A percentile compares a stretch with the other conserved stretches of the same genome.
These are phyloP conservation scores for Hermetia illucens DNA, from an alignment of 1,140 invertebrate genomes.

Conservation along the genomic window DNA sequence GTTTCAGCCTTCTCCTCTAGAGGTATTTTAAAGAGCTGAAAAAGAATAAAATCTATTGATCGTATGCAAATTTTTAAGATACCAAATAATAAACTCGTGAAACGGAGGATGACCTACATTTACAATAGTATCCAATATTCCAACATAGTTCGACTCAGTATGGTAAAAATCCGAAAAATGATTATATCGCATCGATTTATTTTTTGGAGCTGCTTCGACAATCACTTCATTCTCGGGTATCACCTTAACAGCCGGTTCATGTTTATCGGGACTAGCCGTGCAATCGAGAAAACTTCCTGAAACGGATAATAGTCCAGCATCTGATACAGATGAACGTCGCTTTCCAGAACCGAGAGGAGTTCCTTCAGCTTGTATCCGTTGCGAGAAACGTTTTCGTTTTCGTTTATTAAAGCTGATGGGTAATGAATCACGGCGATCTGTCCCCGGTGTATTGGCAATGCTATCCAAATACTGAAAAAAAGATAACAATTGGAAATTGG, in stretches of 20 bases:
- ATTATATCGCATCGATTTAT: slow-evolving; percentile 53
- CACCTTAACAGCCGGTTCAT: slow-evolving; percentile 13
- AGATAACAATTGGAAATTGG: neutral
- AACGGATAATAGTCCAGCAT: slow-evolving; percentile 66
- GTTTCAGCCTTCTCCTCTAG: slow-evolving; percentile 68
- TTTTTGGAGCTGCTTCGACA: slow-evolving; percentile 34
- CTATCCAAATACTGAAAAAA: slow-evolving; percentile 24
- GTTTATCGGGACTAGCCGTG: slow-evolving; percentile 58
- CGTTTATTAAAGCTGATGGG: slow-evolving; percentile 33
- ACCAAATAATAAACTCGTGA: slow-evolving; percentile 9
- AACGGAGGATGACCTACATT: slow-evolving; percentile 39
- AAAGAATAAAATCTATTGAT: slow-evolving; percentile 5
- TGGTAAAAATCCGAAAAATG: slow-evolving; percentile 86
- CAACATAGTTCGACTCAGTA: slow-evolving; percentile 95
- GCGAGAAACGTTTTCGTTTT: slow-evolving; percentile 55
- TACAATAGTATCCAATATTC: slow-evolving; percentile 83
- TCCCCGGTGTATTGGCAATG: slow-evolving; percentile 26
- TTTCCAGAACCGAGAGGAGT: slow-evolving; percentile 36
- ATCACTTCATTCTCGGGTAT: slow-evolving; percentile 35
- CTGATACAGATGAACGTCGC: slow-evolving; percentile 66
- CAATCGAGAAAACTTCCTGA: slow-evolving; percentile 78
- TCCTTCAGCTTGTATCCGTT: slow-evolving; percentile 23
- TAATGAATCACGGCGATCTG: slow-evolving; percentile 42
- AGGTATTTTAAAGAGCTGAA: slow-evolving; percentile 83
- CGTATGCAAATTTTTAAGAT: slow-evolving; percentile 10